Percentiles rank a stretch among this genome's conserved stretches.
phyloP scores from a whole-genome alignment of 2,113 vertebrate species.

The Cyprinodon brontotheroides region DNA sequence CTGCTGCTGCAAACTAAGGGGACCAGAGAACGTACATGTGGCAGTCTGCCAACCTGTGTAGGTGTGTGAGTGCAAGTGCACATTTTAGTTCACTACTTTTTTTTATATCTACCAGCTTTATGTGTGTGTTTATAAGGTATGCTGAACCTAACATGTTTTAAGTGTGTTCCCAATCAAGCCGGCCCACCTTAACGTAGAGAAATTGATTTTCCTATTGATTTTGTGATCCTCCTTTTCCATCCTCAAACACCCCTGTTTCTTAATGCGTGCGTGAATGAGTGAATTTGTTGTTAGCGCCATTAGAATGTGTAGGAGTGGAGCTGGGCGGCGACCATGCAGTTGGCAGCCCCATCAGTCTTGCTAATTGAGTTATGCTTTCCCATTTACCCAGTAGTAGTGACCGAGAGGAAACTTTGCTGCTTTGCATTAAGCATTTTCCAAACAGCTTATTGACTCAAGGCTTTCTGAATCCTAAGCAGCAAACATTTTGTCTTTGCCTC shows the following conservation, averaged over 20 bases:
- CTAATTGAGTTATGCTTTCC: slow-evolving; percentile 60
- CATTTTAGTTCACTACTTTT: background rate
- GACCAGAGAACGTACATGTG: slow-evolving; percentile 62
- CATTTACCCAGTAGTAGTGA: slow-evolving; percentile 25
- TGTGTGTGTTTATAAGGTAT: slow-evolving; percentile 6
- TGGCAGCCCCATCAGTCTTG: slow-evolving; percentile 51
- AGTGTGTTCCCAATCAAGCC: slow-evolving; percentile 50
- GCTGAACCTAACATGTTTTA: slow-evolving; percentile 25
- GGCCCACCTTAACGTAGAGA: slow-evolving; percentile 26
- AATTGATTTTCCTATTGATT: slow-evolving; percentile 57
- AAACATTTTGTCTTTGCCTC: background rate
- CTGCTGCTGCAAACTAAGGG: slow-evolving; percentile 54
- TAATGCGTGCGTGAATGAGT: slow-evolving; percentile 2
- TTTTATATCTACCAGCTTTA: background rate
- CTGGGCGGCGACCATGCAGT: background rate
- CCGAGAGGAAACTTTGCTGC: slow-evolving; percentile 48
- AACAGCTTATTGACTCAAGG: slow-evolving; percentile 35
- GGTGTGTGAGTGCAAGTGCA: slow-evolving; percentile 51
- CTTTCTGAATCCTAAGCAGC: slow-evolving; percentile 14
- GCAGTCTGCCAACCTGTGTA: slow-evolving; percentile 64
- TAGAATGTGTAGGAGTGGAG: slow-evolving; percentile 1
- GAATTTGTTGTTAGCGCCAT: slow-evolving; percentile 8
- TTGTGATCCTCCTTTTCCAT: slow-evolving; percentile 13
- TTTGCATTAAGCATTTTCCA: slow-evolving; percentile 52
- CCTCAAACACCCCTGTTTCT: slow-evolving; percentile 5